Base-by-base conservation (phyloP, 2,888 invertebrate genomes). In the Drosophila hawaiiensis region DNA sequence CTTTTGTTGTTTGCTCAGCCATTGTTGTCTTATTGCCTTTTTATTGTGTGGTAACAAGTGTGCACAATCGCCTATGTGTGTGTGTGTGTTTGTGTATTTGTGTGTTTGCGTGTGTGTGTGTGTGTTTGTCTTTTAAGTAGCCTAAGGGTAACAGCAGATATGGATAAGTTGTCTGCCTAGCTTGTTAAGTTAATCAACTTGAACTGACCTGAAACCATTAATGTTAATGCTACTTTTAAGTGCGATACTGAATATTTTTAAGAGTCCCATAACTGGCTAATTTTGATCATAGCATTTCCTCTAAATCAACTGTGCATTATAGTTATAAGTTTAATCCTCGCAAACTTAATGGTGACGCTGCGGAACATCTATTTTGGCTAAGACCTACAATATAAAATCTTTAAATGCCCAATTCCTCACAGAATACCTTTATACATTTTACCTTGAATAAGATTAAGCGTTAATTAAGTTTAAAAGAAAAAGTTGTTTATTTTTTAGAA, bases 1-100 rank as follows among this genome's bases (percentile, higher is more conserved):
- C 56, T 74, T 73, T 71, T 43, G 67, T 43, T 62, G 28, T 28
- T 29, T 29, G 41, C 39, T 56, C 28, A 29, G 41, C 50, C 49
- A 62, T 68, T 76, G 64, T 64, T 72, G 74, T 16, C 29, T 68
- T 73, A 61, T 72, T 72, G 73, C 63, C 69, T 68, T 79, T 47
- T 81, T 73, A 73, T 56, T 72, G 68, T 78, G 78, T 76, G 78
- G 65, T 73, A 80, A 78, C 82, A 80, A 80, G 77, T 70, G 80
- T 63, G 63, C 19, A 22, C 43, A 50, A 37, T 25, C 50, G n/a
- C 60, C 22, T 22, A 19, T 52, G 50, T 47, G 29, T 53, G 25
- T 62, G 61, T 62, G 59, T 78, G 53, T 25, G 56, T 62, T 61
- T 62, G 59, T n/a, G n/a, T n/a, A n/a, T n/a, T n/a, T 78, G 53